phyloP scores from a whole-genome alignment of 2,113 vertebrate genomes.

The Petroica traversi region DNA sequence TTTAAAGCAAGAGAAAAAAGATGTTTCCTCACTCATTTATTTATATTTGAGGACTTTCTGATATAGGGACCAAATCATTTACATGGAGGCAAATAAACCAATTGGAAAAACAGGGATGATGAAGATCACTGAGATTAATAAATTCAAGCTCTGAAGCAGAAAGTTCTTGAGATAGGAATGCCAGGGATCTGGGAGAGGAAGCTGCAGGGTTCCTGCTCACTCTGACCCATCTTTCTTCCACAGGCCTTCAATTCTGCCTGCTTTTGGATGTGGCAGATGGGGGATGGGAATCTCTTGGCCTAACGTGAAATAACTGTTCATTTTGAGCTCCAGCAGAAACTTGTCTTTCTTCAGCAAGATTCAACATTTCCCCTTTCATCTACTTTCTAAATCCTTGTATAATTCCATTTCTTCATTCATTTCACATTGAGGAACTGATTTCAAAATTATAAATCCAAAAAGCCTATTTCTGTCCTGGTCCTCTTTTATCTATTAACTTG shows the following conservation, averaged over 20 bases:
- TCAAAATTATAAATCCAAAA: slow-evolving; percentile 35
- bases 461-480: not conserved
- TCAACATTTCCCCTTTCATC: not conserved
- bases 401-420: slow-evolving; percentile 2
- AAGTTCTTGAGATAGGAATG: not conserved
- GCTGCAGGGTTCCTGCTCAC: not conserved
- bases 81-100: rapidly evolving
- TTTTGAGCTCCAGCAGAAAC: not conserved
- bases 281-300: not conserved
- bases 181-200: not conserved
- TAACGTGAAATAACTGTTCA: not conserved
- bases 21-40: not conserved
- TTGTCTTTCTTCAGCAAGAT: not conserved
- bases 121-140: not conserved
- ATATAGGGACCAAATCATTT: not conserved
- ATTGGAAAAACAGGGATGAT: not conserved
- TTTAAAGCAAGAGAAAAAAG: not conserved
- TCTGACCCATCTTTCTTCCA: not conserved
- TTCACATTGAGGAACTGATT: not conserved
- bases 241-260: not conserved
- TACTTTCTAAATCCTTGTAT: not conserved
- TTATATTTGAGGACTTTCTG: not conserved
- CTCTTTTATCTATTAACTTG: not conserved
- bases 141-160: not conserved
- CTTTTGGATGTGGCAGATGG: not conserved